Base-by-base conservation (phyloP, 2,888 invertebrate species). In the Itoplectis maculator region DNA sequence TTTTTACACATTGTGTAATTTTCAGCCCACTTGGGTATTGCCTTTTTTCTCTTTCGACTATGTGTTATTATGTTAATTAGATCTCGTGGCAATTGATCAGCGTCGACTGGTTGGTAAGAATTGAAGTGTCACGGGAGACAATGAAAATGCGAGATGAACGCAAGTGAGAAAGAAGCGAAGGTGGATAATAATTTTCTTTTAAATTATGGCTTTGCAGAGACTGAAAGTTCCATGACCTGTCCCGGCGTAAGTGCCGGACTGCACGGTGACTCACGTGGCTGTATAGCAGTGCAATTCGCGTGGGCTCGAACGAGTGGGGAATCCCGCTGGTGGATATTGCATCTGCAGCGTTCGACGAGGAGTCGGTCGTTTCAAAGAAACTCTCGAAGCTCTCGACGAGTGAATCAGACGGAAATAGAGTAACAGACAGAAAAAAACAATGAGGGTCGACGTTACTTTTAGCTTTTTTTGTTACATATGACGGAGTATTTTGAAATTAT, bases 201-300 rank as follows among this genome's bases (percentile, higher is more conserved):
- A 72, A 82, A 82, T 82, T 79, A 72, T 76, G 61, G 79, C 42
- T 74, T 45, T 54, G 72, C 72, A 42, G 72, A 66, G 66, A 40
- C 68, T 61, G 82, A 76, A 72, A 75, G 82, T 82, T 82, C 79
- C 54, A 82, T 79, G 82, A 82, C 82, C 82, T 61, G 77, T 51
- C 75, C 20, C 69, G 75, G 76, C 79, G 72, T 59, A 72, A 72
- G 70, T 82, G 49, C 65, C 49, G 75, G 70, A 76, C 61, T 54
- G 59, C 65, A 66, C 42, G 37, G 75, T 82, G 82, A 82, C 79
- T 82, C 82, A 82, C 49, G 45, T 40, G 37, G 56, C n/a, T 15
- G 13, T 61, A 9, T 37, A 20, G 47, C 68, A 66, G 51, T 79
- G 74, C 82, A 79, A 70, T 59, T 82, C 51, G 74, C 82, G 82